Base-by-base conservation (phyloP, 2,797 vertebrate species). In the Macroramphosus scolopax region DNA sequence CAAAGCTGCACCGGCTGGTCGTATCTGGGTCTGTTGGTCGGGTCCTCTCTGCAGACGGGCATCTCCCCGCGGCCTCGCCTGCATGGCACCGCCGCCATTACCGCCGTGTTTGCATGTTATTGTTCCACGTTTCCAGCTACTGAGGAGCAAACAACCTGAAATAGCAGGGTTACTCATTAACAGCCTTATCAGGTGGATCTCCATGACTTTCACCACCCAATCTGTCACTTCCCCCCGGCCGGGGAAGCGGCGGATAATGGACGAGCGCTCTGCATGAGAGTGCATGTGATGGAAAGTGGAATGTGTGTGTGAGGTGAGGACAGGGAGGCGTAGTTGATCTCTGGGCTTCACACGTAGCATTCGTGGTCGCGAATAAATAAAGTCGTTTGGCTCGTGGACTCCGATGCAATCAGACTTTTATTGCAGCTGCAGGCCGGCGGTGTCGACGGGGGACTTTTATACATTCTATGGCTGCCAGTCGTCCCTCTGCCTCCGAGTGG, bases 91-190 rank as follows among this genome's bases (percentile, higher is more conserved):
- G 38, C 35, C 39, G 58, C 77, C 81, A 84, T 85, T 86, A 83
- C 43, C 72, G 40, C 51, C 2, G 2, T 79, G 77, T 86, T 85
- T 87, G 70, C 78, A 36, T 82, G 74, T 84, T 85, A 85, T 83
- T 79, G 72, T 57, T 53, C 67, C 79, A 69, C 77, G 87, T 89
- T 89, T 87, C 83, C 77, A 83, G 73, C 68, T 68, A 81, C 70
- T 81, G 82, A 60, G 79, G 68, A 82, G 83, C 82, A 89, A 89
- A 87, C 72, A 60, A 66, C 62, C 63, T 67, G 78, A 77, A 84
- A 81, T 73, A 59, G 63, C 57, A 11, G 28, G 5, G 79, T 86
- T 88, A 89, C 73, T 87, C 53, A 90, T 90, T 87, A 78, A 89
- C 83, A 18, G 46, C 43, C 54, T 68, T 76, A 83, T 85, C 77